Evolutionary conservation across 2,113 vertebrate species (phyloP).

Genomic region (Emydura subglobosa): DNA sequence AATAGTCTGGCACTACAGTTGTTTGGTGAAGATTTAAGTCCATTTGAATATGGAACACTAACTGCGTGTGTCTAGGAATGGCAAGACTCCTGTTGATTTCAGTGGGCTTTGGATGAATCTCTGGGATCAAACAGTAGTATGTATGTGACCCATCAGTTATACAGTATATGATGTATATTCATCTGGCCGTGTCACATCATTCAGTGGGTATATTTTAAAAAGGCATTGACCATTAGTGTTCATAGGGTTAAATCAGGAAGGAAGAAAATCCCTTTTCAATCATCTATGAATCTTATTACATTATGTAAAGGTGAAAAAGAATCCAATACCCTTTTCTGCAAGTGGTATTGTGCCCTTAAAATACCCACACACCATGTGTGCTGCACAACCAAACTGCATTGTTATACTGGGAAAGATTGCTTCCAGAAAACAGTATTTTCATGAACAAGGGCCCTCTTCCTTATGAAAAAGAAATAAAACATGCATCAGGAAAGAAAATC

Average conservation of each 20-base stretch:
- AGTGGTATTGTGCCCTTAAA: not conserved
- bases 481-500: not conserved
- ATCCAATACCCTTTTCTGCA: not conserved
- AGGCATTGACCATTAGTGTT: not conserved
- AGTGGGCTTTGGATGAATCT: not conserved
- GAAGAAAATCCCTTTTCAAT: not conserved
- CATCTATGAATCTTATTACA: not conserved
- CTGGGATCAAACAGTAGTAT: not conserved
- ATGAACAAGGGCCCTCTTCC: not conserved
- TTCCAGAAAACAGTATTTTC: not conserved
- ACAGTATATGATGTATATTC: rapidly evolving
- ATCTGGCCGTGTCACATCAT: not conserved
- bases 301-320: not conserved
- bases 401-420: not conserved
- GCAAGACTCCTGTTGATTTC: not conserved
- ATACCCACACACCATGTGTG: not conserved
- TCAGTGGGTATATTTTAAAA: not conserved
- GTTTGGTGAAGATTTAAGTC: not conserved
- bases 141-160: not conserved
- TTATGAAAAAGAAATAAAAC: not conserved
- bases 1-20: not conserved
- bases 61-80: not conserved
- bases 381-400: not conserved
- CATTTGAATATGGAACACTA: not conserved
- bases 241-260: not conserved